A percentile compares a stretch with the other conserved stretches of the same genome.
phyloP scores from a whole-genome alignment of 2,888 invertebrate genomes.

The Clusia tigrina region DNA sequence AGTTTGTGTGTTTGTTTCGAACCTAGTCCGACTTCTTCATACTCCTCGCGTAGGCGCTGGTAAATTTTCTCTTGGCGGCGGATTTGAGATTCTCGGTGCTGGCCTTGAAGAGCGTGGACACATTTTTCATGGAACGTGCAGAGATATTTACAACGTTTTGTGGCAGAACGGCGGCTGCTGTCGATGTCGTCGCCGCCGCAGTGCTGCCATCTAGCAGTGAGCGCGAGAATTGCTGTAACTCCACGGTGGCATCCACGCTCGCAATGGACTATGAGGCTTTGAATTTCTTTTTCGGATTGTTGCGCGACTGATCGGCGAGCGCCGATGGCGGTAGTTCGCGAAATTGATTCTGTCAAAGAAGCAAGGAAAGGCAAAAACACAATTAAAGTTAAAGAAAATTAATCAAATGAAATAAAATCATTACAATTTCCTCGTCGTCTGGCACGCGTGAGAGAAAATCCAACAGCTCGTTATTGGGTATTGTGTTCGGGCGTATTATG shows the following conservation, averaged over 20 bases:
- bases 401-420: background rate
- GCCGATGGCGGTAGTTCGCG: conserved; percentile 60
- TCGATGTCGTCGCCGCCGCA: conserved; percentile 28
- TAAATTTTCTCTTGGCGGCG: conserved; percentile 49
- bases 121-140: conserved; percentile 53
- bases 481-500: conserved; percentile 89
- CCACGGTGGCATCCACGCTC: conserved; percentile 49
- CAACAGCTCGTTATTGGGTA: conserved; percentile 96
- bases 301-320: conserved; percentile 53
- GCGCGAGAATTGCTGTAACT: conserved; percentile 6
- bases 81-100: conserved; percentile 50
- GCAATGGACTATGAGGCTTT: conserved; percentile 62
- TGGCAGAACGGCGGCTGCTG: conserved; percentile 35
- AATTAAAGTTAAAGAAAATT: background rate
- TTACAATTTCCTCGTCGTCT: conserved; percentile 90
- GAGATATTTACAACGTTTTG: conserved; percentile 55
- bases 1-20: conserved; percentile 28
- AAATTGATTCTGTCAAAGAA: conserved; percentile 59
- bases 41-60: conserved; percentile 45
- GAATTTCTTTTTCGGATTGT: conserved; percentile 60
- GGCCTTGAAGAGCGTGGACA: conserved; percentile 55
- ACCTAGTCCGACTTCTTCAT: conserved; percentile 36
- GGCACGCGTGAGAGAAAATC: conserved; percentile 95
- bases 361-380: too few relatives aligned
- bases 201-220: conserved; percentile 25